These are phyloP conservation scores for Coregonus sp. DNA, from an alignment of 2,797 vertebrate species.

Conservation along the genomic window DNA sequence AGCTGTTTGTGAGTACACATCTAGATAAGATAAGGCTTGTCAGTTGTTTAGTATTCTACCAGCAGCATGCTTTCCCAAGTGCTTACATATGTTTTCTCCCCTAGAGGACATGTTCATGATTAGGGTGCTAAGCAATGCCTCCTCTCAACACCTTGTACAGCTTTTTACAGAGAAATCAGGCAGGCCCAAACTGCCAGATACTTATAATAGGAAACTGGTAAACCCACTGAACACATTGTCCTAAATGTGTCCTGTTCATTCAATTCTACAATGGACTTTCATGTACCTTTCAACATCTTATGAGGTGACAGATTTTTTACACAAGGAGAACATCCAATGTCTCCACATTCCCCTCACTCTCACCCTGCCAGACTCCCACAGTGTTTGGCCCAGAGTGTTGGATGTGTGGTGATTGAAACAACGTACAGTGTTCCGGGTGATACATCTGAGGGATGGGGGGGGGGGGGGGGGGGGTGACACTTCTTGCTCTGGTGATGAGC, in stretches of 20 bases:
- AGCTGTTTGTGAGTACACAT: not conserved
- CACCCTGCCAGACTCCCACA: slow-evolving; percentile 8
- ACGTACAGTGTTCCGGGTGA: slow-evolving; percentile 48
- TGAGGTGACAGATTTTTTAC: not conserved
- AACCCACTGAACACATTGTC: not conserved
- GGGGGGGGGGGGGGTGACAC: slow-evolving; percentile 71
- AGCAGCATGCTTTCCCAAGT: not conserved
- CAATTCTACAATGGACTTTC: not conserved
- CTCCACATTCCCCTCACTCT: not conserved
- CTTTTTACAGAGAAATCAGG: not conserved
- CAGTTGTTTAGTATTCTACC: not conserved
- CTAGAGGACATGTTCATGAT: not conserved
- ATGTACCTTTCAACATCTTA: not conserved
- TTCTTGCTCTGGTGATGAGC: slow-evolving; percentile 79
- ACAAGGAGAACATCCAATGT: not conserved
- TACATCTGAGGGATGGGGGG: slow-evolving; percentile 41
- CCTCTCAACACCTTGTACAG: not conserved
- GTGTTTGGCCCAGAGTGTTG: slow-evolving; percentile 47
- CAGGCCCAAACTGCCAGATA: not conserved
- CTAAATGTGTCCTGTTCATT: not conserved
- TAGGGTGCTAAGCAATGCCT: not conserved
- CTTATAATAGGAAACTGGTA: not conserved
- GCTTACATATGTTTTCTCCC: not conserved
- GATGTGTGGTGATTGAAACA: slow-evolving; percentile 36
- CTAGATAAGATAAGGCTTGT: not conserved